Base-by-base conservation (phyloP, 2,888 invertebrate species). In the Empis stercorea region DNA sequence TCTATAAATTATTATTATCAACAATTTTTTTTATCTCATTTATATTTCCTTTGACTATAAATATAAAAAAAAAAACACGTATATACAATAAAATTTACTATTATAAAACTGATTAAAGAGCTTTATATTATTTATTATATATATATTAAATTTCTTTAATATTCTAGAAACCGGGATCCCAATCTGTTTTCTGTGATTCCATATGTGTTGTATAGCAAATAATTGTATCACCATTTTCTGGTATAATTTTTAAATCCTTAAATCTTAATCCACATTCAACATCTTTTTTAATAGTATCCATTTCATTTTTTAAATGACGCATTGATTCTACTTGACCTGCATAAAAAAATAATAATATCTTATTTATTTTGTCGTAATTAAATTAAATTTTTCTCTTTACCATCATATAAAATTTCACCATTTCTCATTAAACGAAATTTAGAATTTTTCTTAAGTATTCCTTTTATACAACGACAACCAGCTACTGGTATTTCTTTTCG, bases 251-350 rank as follows among this genome's bases (percentile, higher is more conserved):
- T 1, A 70, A 59, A 58, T 87, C 81, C 3, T 76, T 75, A 46
- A 96, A 73, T 51, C 82, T 79, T 27, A 97, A 62, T 0, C 96
- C 96, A 66, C 96, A 96, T 63, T 97, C 95, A 49, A 81, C 76
- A 62, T 87, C 87, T 42, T 78, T 80, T 63, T 87, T 87, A 36
- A 96, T 79, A 0, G 78, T 74, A 6, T 81, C 80, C 4, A 92
- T 89, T 68, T 95, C 94, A 44, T 81, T 78, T 64, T 95, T 96
- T 42, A 91, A 69, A 68, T 95, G 93, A 55, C 84, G 80, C 82
- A 97, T 81, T 0, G 93, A 91, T 23, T 75, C 71, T 46, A 93
- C 61, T 54, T 73, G 70, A 43, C 89, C 89, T 83, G 57, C 10
- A 55, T 17, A 6, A 50, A 43, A 32, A n/a, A 34, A 34, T 27